Conservation (phyloP, 2,113 vertebrate species). For the Boleophthalmus pectinirostris region DNA sequence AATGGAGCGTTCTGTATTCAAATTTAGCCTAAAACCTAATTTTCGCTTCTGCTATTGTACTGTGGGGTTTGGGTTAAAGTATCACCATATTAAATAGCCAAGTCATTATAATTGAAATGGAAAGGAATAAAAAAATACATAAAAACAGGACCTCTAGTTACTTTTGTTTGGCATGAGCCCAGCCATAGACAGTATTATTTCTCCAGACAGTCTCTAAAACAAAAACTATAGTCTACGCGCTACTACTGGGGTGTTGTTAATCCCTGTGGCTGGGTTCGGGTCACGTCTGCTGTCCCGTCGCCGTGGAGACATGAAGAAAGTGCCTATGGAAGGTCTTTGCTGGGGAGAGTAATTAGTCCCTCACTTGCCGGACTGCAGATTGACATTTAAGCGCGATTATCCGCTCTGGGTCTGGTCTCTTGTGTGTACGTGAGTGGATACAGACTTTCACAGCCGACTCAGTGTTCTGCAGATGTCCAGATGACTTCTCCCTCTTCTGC, state of each 20-base stretch:
- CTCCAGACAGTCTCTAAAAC: background rate
- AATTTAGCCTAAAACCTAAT: too few relatives aligned
- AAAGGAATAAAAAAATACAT: too few relatives aligned
- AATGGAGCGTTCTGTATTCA: too few relatives aligned
- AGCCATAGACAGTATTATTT: background rate
- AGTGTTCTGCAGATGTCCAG: slow-evolving; percentile 1
- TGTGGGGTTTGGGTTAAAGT: too few relatives aligned
- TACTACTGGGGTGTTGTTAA: slow-evolving; percentile 31
- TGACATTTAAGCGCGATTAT: slow-evolving; percentile 61
- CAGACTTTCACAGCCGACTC: slow-evolving; percentile 8
- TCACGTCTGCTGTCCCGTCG: slow-evolving; percentile 63
- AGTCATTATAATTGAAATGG: too few relatives aligned
- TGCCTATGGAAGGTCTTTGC: slow-evolving; percentile 54
- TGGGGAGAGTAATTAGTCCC: slow-evolving; percentile 63
- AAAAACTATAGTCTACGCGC: slow-evolving; percentile 7
- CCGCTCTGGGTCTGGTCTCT: slow-evolving; percentile 3
- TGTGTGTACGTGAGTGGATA: background rate
- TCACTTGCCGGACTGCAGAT: slow-evolving; percentile 47
- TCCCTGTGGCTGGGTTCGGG: slow-evolving; percentile 51
- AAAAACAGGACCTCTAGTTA: too few relatives aligned
- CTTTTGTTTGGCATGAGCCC: too few relatives aligned
- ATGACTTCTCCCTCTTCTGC: slow-evolving; percentile 24
- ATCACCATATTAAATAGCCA: too few relatives aligned
- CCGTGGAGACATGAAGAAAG: slow-evolving; percentile 51
- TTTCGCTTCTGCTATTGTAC: too few relatives aligned